A percentile compares a stretch with the other conserved stretches of the same genome.
phyloP scores from a whole-genome alignment of 2,113 vertebrate genomes.

The Eurypyga helias region DNA sequence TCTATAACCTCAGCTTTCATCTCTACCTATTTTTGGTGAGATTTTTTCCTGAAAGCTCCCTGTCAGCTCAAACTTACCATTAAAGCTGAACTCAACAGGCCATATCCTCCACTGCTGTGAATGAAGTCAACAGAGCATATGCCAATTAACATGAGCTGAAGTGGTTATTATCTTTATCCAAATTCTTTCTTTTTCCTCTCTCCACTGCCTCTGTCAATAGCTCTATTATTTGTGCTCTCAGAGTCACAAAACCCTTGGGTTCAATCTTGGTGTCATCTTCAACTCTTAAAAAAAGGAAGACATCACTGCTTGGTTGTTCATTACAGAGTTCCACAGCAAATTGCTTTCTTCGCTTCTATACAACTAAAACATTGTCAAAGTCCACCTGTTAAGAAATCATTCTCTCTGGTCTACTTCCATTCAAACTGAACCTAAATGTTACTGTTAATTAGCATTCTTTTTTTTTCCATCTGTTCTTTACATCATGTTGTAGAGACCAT shows the following conservation, averaged over 20 bases:
- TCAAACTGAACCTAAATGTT: background rate
- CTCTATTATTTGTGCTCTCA: background rate
- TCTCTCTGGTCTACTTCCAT: background rate
- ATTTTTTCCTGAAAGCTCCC: background rate
- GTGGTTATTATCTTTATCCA: background rate
- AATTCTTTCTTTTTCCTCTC: background rate
- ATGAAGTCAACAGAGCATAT: background rate
- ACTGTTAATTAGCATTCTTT: background rate
- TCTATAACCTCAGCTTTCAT: background rate
- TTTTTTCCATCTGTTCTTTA: background rate
- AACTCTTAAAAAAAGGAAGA: background rate
- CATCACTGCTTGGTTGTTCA: background rate
- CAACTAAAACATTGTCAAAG: background rate
- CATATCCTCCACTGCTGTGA: background rate
- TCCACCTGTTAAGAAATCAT: background rate
- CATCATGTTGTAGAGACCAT: background rate
- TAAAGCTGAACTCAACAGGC: background rate
- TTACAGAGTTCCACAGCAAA: background rate
- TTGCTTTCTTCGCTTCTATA: background rate
- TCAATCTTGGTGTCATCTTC: background rate
- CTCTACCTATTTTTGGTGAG: background rate
- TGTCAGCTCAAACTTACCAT: background rate
- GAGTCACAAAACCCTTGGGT: background rate
- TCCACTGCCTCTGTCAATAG: background rate
- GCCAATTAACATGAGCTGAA: background rate